These are phyloP conservation scores for Sylvilagus bachmani DNA, from an alignment of 2,113 vertebrate species.

Conservation along the genomic window DNA sequence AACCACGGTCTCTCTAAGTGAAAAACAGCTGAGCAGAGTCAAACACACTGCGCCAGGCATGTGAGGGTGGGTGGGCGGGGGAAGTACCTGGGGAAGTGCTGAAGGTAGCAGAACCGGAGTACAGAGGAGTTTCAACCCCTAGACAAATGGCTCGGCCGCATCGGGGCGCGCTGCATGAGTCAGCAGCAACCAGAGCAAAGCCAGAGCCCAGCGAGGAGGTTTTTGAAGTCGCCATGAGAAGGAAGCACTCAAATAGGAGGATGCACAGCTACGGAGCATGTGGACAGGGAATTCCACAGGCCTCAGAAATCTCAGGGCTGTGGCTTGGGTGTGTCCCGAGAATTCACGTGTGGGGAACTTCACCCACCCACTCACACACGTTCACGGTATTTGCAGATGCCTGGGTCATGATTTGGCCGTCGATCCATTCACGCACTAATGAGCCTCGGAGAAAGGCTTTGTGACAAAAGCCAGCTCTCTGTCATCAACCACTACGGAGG, in stretches of 20 bases:
- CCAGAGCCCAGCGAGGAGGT: not conserved
- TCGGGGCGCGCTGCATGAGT: rapidly evolving
- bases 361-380: not conserved
- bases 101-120: not conserved
- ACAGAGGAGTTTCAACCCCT: not conserved
- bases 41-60: not conserved
- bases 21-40: not conserved
- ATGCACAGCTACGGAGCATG: not conserved
- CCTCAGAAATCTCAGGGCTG: not conserved
- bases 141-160: not conserved
- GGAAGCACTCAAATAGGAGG: not conserved
- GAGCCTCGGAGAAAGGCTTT: not conserved
- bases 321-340: not conserved
- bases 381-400: not conserved
- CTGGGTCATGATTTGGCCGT: not conserved
- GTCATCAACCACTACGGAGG: slow-evolving; percentile 99
- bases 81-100: not conserved
- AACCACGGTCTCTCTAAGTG: not conserved
- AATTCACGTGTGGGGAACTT: not conserved
- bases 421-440: not conserved
- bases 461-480: slow-evolving; percentile 53
- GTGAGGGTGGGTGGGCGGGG: rapidly evolving
- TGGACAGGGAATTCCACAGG: not conserved
- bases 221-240: not conserved
- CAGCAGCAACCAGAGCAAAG: not conserved